Evolutionary conservation across 1,140 invertebrate genomes (phyloP).

Genomic region (Achroia grisella): DNA sequence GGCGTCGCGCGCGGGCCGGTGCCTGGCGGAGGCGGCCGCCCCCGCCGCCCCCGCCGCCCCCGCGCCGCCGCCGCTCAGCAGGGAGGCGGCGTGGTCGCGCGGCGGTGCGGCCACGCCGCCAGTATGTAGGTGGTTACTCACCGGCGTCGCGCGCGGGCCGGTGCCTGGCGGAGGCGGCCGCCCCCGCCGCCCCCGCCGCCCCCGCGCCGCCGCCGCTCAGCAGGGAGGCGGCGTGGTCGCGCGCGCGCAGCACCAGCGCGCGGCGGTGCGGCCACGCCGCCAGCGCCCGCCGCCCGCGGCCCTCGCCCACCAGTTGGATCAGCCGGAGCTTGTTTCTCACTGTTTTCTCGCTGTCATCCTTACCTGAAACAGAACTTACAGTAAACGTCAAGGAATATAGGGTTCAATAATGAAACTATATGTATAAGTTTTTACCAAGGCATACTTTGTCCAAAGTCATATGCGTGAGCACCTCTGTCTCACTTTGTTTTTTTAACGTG

Average conservation of each 20-base stretch:
- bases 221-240: slow-evolving; percentile 86
- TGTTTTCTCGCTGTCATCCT: slow-evolving; percentile 75
- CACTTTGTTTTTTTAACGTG: too few species aligned
- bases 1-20: slow-evolving; percentile 26
- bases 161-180: slow-evolving; percentile 18
- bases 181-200: neutral
- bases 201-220: slow-evolving; percentile 77
- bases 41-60: slow-evolving; percentile 1
- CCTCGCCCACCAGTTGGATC: slow-evolving; percentile 81
- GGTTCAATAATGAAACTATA: too few species aligned
- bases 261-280: slow-evolving; percentile 85
- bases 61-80: slow-evolving; percentile 76
- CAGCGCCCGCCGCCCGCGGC: slow-evolving; percentile 82
- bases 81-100: slow-evolving; percentile 84
- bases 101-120: slow-evolving; percentile 43
- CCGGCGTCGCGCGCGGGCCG: slow-evolving; percentile 31
- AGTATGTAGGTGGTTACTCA: slow-evolving; percentile 3
- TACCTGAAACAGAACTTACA: slow-evolving; percentile 78
- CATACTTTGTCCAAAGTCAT: too few species aligned
- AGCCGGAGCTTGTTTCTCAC: slow-evolving; percentile 82
- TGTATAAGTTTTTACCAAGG: too few species aligned
- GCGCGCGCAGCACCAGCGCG: slow-evolving; percentile 83
- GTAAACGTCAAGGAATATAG: too few species aligned
- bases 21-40: slow-evolving; percentile 17
- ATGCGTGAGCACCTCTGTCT: too few species aligned